Evolutionary conservation across 2,113 vertebrate genomes (phyloP).

Genomic region (Rhinopomastus cyanomelas): DNA sequence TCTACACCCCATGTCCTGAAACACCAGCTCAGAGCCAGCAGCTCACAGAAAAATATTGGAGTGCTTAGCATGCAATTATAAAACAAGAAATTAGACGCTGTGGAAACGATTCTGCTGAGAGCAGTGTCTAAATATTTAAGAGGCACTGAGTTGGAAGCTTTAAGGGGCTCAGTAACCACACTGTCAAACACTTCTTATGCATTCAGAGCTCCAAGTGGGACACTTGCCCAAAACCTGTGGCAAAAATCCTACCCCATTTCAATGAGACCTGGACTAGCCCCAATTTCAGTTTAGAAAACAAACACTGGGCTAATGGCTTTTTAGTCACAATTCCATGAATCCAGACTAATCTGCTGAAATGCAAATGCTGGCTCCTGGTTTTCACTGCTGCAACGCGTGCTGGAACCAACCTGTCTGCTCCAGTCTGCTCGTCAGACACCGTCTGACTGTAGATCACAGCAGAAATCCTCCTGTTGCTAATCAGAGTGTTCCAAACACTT

Average conservation of each 20-base stretch:
- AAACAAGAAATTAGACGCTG: not conserved
- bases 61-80: not conserved
- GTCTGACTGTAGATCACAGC: not conserved
- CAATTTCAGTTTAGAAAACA: not conserved
- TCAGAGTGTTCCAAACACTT: not conserved
- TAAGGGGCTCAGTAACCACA: not conserved
- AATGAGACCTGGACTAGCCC: not conserved
- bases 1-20: constrained; percentile 3
- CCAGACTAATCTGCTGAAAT: not conserved
- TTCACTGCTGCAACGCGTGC: not conserved
- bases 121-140: not conserved
- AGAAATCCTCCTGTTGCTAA: not conserved
- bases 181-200: not conserved
- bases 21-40: not conserved
- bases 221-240: not conserved
- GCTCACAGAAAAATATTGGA: constrained; percentile 18
- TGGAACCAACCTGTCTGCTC: not conserved
- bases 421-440: not conserved
- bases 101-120: not conserved
- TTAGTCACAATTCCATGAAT: not conserved
- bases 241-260: constrained; percentile 12
- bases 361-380: not conserved
- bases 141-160: not conserved
- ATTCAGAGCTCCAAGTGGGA: constrained; percentile 1
- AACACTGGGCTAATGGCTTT: not conserved